A percentile compares a stretch with the other conserved stretches of the same genome.
Evolutionary conservation across 2,888 invertebrate genomes (phyloP).

Genomic region (Crioceris asparagi): DNA sequence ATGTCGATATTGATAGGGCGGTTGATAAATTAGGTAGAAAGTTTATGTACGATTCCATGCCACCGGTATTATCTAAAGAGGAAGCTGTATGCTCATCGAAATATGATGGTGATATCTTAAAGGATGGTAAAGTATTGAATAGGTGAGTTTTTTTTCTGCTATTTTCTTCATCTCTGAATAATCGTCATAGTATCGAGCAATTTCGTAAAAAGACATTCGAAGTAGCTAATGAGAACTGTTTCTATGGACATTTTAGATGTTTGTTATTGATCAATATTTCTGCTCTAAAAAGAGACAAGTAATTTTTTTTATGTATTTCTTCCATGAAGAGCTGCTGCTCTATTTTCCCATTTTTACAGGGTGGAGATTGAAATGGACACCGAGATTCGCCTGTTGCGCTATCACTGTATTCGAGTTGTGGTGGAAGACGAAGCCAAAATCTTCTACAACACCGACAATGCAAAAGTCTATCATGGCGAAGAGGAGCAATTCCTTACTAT

Average conservation of each 20-base stretch:
- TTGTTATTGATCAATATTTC: too few relatives aligned
- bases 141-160: slow-evolving; percentile 24
- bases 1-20: slow-evolving; percentile 62
- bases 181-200: too few relatives aligned
- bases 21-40: slow-evolving; percentile 79
- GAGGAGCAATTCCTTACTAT: slow-evolving; percentile 71
- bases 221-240: too few relatives aligned
- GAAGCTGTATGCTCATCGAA: slow-evolving; percentile 63
- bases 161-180: too few relatives aligned
- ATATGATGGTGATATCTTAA: slow-evolving; percentile 61
- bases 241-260: too few relatives aligned
- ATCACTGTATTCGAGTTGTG: slow-evolving; percentile 48
- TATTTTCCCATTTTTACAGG: slow-evolving; percentile 32
- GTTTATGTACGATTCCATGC: slow-evolving; percentile 78
- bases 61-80: slow-evolving; percentile 59
- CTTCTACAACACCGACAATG: slow-evolving; percentile 79
- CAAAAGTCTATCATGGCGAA: slow-evolving; percentile 71
- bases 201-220: too few relatives aligned
- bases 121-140: slow-evolving; percentile 50
- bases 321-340: too few relatives aligned
- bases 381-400: slow-evolving; percentile 48
- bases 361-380: slow-evolving; percentile 54
- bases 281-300: too few relatives aligned
- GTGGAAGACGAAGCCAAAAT: slow-evolving; percentile 52
- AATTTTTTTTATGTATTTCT: background rate